Percentiles rank a stretch among this genome's conserved stretches.
phyloP scores from a whole-genome alignment of 2,888 invertebrate genomes.

The Caenorhabditis uteleia region DNA sequence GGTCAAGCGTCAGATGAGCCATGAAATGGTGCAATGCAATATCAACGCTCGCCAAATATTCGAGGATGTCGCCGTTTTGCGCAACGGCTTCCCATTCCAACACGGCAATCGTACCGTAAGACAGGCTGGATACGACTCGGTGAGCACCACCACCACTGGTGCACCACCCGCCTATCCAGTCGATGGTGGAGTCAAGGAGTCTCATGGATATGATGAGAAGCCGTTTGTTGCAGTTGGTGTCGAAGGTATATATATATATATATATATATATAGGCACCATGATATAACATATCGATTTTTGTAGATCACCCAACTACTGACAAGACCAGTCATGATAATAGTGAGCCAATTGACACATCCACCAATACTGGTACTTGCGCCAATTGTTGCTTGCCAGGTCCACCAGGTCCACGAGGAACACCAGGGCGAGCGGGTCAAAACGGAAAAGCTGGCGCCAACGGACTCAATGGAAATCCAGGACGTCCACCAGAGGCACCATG shows the following conservation, averaged over 20 bases:
- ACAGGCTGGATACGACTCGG: constrained; percentile 32
- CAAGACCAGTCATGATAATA: no score
- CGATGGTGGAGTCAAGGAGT: constrained; percentile 1
- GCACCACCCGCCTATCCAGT: not conserved
- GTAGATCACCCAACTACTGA: no score
- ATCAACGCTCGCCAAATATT: constrained; percentile 41
- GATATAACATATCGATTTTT: no score
- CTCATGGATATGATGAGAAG: constrained; percentile 16
- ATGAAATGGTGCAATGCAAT: constrained; percentile 45
- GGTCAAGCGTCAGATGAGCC: constrained; percentile 44
- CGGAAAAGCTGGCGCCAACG: constrained; percentile 54
- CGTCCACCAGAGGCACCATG: constrained; percentile 47
- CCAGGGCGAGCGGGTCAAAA: constrained; percentile 52
- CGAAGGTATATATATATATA: no score
- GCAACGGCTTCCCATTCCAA: constrained; percentile 19
- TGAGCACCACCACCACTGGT: constrained; percentile 7
- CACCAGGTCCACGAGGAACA: constrained; percentile 47
- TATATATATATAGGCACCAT: no score
- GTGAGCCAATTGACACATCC: no score
- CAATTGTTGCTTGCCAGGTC: constrained; percentile 43
- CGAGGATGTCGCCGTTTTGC: constrained; percentile 24
- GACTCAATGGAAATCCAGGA: constrained; percentile 49
- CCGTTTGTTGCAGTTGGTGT: constrained; percentile 15
- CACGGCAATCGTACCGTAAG: constrained; percentile 15
- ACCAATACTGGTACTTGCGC: constrained; percentile 15